phyloP scores from a whole-genome alignment of 2,888 invertebrate species.

The Operophtera brumata region DNA sequence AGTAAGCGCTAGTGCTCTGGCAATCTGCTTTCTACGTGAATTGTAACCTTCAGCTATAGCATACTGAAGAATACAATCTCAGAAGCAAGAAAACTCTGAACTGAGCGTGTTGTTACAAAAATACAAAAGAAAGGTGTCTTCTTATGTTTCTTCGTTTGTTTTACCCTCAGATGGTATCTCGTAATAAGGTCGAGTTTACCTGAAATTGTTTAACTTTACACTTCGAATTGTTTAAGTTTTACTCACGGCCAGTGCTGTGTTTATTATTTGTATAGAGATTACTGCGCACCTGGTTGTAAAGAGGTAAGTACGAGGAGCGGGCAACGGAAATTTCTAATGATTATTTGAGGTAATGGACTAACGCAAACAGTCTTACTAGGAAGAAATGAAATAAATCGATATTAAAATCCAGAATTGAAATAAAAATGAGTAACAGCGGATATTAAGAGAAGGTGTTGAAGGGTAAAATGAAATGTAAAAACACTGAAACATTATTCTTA shows the following conservation, averaged over 20 bases:
- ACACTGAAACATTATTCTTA: too few relatives aligned
- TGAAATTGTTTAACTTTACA: constrained; percentile 23
- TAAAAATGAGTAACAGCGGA: too few relatives aligned
- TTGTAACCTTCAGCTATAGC: constrained; percentile 30
- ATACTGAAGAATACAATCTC: constrained; percentile 49
- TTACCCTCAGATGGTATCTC: constrained; percentile 26
- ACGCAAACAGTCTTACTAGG: neutral
- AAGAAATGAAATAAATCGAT: too few relatives aligned
- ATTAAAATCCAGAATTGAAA: too few relatives aligned
- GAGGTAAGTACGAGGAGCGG: neutral
- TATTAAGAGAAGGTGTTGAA: too few relatives aligned
- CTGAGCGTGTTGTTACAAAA: constrained; percentile 36
- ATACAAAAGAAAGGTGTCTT: constrained; percentile 41
- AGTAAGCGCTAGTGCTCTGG: too few relatives aligned
- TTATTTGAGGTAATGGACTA: neutral
- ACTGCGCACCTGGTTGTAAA: constrained; percentile 11
- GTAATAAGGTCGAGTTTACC: constrained; percentile 26
- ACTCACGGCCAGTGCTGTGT: constrained; percentile 13
- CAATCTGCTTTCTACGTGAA: neutral
- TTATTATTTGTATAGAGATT: constrained; percentile 22
- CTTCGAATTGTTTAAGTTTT: constrained; percentile 23
- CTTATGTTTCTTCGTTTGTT: constrained; percentile 35
- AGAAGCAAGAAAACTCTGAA: constrained; percentile 41
- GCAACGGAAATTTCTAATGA: neutral
- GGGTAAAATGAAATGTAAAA: too few relatives aligned